phyloP scores from a whole-genome alignment of 1,140 invertebrate species.

The Drosophila bocki region DNA sequence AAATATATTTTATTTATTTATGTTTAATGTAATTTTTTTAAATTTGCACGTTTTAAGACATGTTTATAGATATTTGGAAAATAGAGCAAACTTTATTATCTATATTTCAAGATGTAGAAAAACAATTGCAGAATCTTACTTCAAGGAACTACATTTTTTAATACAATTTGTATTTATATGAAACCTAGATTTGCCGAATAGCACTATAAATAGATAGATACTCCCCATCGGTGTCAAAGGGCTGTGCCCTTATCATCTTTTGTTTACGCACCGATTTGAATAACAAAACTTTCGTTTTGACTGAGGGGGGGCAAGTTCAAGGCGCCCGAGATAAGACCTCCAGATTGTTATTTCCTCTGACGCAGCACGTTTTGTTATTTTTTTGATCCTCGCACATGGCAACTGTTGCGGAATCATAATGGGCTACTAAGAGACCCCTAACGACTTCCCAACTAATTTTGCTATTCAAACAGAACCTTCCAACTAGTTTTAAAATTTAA shows the following conservation, averaged over 20 bases:
- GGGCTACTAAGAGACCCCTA: not conserved
- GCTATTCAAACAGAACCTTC: not conserved
- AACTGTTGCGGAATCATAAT: constrained; percentile 10
- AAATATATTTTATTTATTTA: not conserved
- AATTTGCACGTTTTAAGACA: not conserved
- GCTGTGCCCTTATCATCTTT: constrained; percentile 30
- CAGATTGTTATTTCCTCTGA: constrained; percentile 52
- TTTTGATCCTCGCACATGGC: constrained; percentile 29
- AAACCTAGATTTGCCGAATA: not conserved
- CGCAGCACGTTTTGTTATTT: constrained; percentile 35
- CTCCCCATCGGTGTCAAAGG: constrained; percentile 3
- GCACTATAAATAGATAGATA: constrained; percentile 4
- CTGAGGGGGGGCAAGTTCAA: constrained; percentile 57
- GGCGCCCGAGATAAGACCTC: constrained; percentile 41
- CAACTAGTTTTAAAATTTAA: not conserved
- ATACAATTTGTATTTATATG: not conserved
- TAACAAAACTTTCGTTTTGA: constrained; percentile 43
- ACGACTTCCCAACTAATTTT: not conserved
- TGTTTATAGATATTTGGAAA: not conserved
- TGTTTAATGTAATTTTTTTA: not conserved
- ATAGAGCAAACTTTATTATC: not conserved
- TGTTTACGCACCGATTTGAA: constrained; percentile 52
- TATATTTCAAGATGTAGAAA: not conserved
- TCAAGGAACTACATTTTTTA: not conserved
- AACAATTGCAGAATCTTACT: not conserved